These are phyloP conservation scores for Zaprionus nigranus DNA, from an alignment of 1,140 invertebrate species.

Conservation along the genomic window DNA sequence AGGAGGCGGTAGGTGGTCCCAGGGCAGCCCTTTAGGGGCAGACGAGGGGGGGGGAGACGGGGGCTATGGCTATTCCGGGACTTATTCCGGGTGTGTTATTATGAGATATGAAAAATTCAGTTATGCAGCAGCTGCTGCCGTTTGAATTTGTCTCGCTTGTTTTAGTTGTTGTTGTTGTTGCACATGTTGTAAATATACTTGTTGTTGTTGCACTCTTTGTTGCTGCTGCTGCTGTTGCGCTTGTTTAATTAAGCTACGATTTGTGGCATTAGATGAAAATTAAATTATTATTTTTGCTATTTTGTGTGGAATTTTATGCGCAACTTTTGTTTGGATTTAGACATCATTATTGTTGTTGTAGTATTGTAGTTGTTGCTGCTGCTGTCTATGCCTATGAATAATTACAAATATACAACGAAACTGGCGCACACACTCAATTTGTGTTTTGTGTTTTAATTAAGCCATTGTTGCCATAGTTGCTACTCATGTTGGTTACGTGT, in stretches of 20 bases:
- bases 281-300: constrained; percentile 59
- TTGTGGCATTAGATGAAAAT: constrained; percentile 66
- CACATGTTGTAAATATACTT: neutral
- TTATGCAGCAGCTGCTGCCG: constrained; percentile 49
- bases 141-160: neutral
- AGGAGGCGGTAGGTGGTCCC: neutral
- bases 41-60: neutral
- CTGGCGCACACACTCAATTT: constrained; percentile 33
- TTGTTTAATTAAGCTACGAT: constrained; percentile 59
- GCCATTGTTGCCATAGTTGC: constrained; percentile 17
- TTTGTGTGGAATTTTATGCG: constrained; percentile 26
- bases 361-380: constrained; percentile 28
- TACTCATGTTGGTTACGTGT: neutral
- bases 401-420: constrained; percentile 30
- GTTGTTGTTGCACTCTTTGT: neutral
- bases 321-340: constrained; percentile 31
- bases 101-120: constrained; percentile 46
- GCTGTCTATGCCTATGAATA: constrained; percentile 30
- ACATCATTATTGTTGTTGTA: constrained; percentile 12
- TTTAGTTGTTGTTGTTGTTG: neutral
- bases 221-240: constrained; percentile 11
- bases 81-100: constrained; percentile 18
- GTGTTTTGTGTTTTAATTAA: constrained; percentile 53
- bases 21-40: neutral
- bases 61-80: constrained; percentile 3